phyloP scores from a whole-genome alignment of 2,797 vertebrate species.

The Gastrophryne carolinensis region DNA sequence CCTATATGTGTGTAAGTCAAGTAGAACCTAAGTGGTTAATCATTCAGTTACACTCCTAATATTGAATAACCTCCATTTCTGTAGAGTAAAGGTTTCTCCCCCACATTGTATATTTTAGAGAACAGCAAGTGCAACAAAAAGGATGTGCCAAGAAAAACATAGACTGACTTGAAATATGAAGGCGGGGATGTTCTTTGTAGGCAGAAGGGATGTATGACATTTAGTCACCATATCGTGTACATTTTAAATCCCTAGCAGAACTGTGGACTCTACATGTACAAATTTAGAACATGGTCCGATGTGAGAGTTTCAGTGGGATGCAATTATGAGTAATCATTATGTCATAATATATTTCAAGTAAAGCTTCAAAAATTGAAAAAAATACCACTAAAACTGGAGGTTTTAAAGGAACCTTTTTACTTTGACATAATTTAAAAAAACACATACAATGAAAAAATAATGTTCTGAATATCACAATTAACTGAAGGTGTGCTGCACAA shows the following conservation, averaged over 20 bases:
- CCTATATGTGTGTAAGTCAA: no score
- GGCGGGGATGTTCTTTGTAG: constrained; percentile 12
- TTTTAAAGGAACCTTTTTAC: not conserved
- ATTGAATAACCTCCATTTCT: constrained; percentile 12
- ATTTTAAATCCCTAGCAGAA: not conserved
- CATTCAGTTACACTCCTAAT: constrained; percentile 20
- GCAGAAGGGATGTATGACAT: constrained; percentile 31
- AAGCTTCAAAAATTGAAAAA: not conserved
- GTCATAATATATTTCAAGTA: no score
- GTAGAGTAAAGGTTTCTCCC: not conserved
- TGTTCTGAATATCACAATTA: no score
- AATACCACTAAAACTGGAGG: not conserved
- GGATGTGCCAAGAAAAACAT: constrained; percentile 25
- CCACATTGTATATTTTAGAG: no score
- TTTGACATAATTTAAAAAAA: no score
- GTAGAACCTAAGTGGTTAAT: no score
- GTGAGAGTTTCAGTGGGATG: not conserved
- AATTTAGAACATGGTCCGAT: not conserved
- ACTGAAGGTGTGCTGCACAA: no score
- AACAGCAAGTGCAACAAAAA: not conserved
- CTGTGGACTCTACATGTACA: not conserved
- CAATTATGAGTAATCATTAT: not conserved
- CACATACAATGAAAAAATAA: no score
- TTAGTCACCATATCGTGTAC: not conserved
- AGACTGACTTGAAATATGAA: constrained; percentile 13